Conservation (phyloP, 1,140 invertebrate genomes). For the Drosophila pallidifrons region DNA sequence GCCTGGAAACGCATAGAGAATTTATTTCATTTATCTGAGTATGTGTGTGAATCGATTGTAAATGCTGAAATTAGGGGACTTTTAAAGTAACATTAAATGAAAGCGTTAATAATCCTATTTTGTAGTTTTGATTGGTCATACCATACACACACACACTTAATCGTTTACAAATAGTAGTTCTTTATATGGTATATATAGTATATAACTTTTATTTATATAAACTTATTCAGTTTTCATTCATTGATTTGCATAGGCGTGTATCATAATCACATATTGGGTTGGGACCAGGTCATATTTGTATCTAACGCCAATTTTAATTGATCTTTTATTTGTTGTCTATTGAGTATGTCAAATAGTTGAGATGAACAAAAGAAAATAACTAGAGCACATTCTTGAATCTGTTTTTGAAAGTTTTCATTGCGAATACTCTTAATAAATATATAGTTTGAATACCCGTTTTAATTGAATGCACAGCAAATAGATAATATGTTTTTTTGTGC, state of each 20-base stretch:
- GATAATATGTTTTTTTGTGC: conserved; percentile 7
- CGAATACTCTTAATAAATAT: conserved; percentile 20
- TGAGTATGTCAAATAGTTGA: conserved; percentile 33
- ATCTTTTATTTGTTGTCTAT: conserved; percentile 24
- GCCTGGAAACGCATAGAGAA: conserved; percentile 46
- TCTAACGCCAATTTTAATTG: conserved; percentile 46
- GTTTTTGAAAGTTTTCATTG: not conserved
- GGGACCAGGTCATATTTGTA: conserved; percentile 47
- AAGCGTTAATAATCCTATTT: conserved; percentile 37
- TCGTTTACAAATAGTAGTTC: conserved; percentile 35
- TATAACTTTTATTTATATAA: conserved; percentile 44
- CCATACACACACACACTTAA: conserved; percentile 30
- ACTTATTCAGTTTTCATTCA: conserved; percentile 39
- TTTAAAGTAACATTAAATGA: conserved; percentile 39
- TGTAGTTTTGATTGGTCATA: conserved; percentile 36
- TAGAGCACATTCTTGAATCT: not conserved
- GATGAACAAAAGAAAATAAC: conserved; percentile 20
- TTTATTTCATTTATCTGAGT: conserved; percentile 12
- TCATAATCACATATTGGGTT: conserved; percentile 72
- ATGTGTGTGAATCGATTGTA: conserved; percentile 36
- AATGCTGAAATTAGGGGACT: conserved; percentile 45
- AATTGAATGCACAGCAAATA: conserved; percentile 16
- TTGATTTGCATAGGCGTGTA: conserved; percentile 52
- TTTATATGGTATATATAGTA: conserved; percentile 28
- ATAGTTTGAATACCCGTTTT: conserved; percentile 35